phyloP scores from a whole-genome alignment of 2,113 vertebrate species.

The Bambusicola thoracicus region DNA sequence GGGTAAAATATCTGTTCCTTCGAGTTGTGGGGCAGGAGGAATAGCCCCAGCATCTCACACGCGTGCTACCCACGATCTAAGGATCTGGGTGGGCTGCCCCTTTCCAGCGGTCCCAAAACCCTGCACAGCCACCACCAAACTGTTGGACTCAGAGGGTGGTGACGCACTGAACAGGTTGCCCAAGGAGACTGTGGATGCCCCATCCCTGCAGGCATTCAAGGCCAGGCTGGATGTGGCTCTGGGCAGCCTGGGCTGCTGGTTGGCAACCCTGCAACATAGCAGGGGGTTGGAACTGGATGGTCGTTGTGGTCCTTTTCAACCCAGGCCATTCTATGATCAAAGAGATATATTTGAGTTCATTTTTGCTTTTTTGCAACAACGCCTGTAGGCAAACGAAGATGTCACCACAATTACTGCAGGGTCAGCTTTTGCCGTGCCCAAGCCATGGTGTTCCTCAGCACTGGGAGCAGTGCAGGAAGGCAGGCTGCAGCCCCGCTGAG shows the following conservation, averaged over 20 bases:
- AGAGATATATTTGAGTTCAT: rapidly evolving
- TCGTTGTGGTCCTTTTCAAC: no score
- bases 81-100: background rate
- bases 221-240: no score
- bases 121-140: background rate
- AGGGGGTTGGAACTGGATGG: no score
- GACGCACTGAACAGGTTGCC: no score
- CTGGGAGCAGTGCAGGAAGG: background rate
- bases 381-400: background rate
- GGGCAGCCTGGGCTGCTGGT: no score
- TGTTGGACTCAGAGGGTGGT: no score
- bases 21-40: background rate
- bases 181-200: no score
- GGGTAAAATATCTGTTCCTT: background rate
- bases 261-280: no score
- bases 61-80: background rate
- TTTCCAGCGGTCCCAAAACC: background rate
- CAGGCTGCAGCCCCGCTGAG: background rate
- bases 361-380: background rate
- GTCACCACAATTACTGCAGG: background rate
- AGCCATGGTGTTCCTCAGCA: background rate
- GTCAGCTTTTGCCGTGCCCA: background rate
- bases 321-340: no score
- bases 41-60: background rate
- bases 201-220: no score